A percentile compares a stretch with the other conserved stretches of the same genome.
Evolutionary conservation across 1,140 invertebrate species (phyloP).

Genomic region (Drepana arcuata): DNA sequence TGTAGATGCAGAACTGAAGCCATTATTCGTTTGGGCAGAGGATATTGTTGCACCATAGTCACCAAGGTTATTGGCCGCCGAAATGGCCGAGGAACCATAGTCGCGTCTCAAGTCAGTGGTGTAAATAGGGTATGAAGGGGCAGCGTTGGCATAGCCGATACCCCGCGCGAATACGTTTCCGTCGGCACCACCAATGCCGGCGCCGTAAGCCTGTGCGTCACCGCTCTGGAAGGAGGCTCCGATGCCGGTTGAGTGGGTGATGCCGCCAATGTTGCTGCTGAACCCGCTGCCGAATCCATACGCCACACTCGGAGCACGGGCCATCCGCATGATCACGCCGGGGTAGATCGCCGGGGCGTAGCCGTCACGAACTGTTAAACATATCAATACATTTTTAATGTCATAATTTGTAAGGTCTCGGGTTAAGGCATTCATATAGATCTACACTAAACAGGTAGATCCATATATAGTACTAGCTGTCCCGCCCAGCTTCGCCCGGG

Average conservation of each 20-base stretch:
- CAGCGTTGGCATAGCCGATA: slow-evolving; percentile 23
- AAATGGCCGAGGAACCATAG: background rate
- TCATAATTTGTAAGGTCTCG: too few species aligned
- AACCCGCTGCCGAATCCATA: slow-evolving; percentile 56
- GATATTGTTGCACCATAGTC: slow-evolving; percentile 32
- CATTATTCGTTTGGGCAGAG: slow-evolving; percentile 27
- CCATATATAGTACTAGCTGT: too few species aligned
- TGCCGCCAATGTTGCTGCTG: slow-evolving; percentile 52
- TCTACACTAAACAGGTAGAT: too few species aligned
- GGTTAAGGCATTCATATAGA: too few species aligned
- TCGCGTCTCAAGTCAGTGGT: background rate
- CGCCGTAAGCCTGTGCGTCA: slow-evolving; percentile 39
- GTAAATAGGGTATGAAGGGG: background rate
- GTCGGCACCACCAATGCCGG: slow-evolving; percentile 17
- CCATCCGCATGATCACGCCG: slow-evolving; percentile 8
- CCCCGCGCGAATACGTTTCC: slow-evolving; percentile 17
- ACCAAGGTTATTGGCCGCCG: slow-evolving; percentile 23
- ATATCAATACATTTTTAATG: too few species aligned
- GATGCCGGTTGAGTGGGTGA: slow-evolving; percentile 43
- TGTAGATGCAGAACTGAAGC: slow-evolving; percentile 27
- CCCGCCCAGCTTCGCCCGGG: too few species aligned
- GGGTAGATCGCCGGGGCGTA: background rate
- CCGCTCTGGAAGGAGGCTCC: slow-evolving; percentile 45
- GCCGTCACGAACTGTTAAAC: too few species aligned
- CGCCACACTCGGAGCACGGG: slow-evolving; percentile 29